Evolutionary conservation across 2,888 invertebrate species (phyloP).

Genomic region (Octodonta nipae): DNA sequence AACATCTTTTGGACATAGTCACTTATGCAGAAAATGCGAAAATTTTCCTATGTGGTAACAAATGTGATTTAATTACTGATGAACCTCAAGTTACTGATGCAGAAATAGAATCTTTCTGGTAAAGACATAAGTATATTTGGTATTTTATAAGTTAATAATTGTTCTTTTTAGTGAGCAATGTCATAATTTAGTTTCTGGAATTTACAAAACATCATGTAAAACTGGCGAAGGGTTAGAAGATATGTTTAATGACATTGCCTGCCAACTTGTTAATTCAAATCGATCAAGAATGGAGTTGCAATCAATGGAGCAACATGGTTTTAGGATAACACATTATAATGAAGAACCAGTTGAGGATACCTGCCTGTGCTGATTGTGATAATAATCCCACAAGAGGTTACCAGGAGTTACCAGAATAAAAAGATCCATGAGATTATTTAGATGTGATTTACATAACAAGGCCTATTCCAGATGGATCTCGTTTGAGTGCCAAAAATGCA

Average conservation of each 20-base stretch:
- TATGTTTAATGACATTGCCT: conserved; percentile 83
- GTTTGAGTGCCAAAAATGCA: too few species aligned
- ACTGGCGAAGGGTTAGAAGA: conserved; percentile 74
- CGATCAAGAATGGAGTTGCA: conserved; percentile 72
- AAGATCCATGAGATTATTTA: too few species aligned
- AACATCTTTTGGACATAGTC: conserved; percentile 84
- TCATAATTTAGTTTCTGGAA: conserved; percentile 75
- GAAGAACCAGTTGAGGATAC: conserved; percentile 36
- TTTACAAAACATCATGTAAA: conserved; percentile 82
- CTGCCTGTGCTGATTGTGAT: conserved; percentile 42
- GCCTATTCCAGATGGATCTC: too few species aligned
- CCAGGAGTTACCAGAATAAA: too few species aligned
- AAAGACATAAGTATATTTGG: too few species aligned
- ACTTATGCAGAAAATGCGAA: conserved; percentile 90
- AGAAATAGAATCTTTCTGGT: conserved; percentile 82
- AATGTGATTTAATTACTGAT: conserved; percentile 64
- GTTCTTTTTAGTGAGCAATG: conserved; percentile 64
- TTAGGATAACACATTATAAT: conserved; percentile 55
- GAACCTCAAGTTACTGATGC: conserved; percentile 70
- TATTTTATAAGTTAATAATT: too few species aligned
- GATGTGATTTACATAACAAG: too few species aligned
- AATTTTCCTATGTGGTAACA: conserved; percentile 89
- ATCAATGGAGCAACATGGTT: conserved; percentile 62
- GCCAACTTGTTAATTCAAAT: conserved; percentile 64
- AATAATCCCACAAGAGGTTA: too few species aligned